These are phyloP conservation scores for Lomographa bimaculata DNA, from an alignment of 2,888 invertebrate species.

Conservation along the genomic window DNA sequence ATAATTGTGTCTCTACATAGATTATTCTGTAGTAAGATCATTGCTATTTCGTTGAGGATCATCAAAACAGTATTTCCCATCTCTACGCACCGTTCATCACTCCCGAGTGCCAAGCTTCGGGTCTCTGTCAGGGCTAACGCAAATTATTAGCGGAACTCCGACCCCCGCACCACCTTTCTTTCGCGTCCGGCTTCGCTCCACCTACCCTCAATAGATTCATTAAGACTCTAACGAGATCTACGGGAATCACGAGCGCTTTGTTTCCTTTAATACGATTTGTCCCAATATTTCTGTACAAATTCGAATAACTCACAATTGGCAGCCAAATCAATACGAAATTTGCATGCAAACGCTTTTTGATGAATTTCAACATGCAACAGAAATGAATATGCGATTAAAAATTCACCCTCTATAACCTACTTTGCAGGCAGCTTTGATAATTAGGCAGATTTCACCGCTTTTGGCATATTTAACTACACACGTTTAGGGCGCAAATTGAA, in stretches of 20 bases:
- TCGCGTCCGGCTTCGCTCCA: conserved; percentile 64
- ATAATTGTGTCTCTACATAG: too few relatives aligned
- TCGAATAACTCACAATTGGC: conserved; percentile 35
- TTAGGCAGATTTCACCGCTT: conserved; percentile 46
- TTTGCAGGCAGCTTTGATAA: conserved; percentile 52
- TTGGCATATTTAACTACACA: conserved; percentile 29
- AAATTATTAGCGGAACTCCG: conserved; percentile 75
- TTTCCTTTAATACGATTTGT: conserved; percentile 77
- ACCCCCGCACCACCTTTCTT: conserved; percentile 59
- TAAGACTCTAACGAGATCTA: conserved; percentile 80
- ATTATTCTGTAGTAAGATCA: too few relatives aligned
- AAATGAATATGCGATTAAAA: conserved; percentile 50
- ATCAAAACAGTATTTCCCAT: conserved; percentile 5
- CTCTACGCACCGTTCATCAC: conserved; percentile 17
- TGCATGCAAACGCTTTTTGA: conserved; percentile 44
- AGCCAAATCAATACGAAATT: conserved; percentile 43
- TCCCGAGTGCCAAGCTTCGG: conserved; percentile 14
- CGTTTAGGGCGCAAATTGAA: conserved; percentile 24
- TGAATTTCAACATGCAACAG: conserved; percentile 38
- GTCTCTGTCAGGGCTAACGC: conserved; percentile 54
- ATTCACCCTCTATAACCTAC: conserved; percentile 51
- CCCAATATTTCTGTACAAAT: conserved; percentile 39
- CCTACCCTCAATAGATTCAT: conserved; percentile 81
- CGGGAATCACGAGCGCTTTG: conserved; percentile 77
- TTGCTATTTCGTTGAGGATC: too few relatives aligned